Conservation (phyloP, 2,888 invertebrate species). For the Germaria angustata region DNA sequence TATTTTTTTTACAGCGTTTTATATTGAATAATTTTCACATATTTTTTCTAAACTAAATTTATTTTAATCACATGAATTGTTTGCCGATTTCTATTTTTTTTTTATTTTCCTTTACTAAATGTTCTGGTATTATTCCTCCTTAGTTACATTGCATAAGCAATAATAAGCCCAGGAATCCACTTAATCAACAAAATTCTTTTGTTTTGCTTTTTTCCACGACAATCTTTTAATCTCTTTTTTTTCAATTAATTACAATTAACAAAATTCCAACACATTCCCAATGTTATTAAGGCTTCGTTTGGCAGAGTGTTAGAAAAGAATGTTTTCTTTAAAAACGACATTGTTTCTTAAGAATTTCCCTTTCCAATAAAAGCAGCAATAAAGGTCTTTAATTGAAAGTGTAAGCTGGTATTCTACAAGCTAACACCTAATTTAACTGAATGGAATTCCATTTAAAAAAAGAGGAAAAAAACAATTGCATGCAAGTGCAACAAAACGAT, state of each 20-base stretch:
- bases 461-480: neutral
- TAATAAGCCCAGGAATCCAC: slow-evolving; percentile 40
- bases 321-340: slow-evolving; percentile 26
- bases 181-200: slow-evolving; percentile 45
- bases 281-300: slow-evolving; percentile 57
- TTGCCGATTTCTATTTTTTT: neutral
- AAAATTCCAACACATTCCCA: slow-evolving; percentile 53
- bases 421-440: neutral
- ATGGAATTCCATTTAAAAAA: slow-evolving; percentile 15
- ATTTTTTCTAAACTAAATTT: too few relatives aligned
- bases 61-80: too few relatives aligned
- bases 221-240: slow-evolving; percentile 49
- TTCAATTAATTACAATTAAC: slow-evolving; percentile 49
- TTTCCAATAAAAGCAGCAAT: neutral
- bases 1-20: too few relatives aligned
- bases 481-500: slow-evolving; percentile 23
- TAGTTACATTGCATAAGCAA: slow-evolving; percentile 21
- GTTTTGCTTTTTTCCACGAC: neutral
- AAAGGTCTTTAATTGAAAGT: slow-evolving; percentile 19
- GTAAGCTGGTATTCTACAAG: slow-evolving; percentile 8
- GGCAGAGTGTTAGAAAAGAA: slow-evolving; percentile 52
- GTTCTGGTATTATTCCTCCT: neutral
- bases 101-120: neutral
- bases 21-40: too few relatives aligned
- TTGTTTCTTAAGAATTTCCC: slow-evolving; percentile 29